Evolutionary conservation across 2,113 vertebrate genomes (phyloP).

Genomic region (Ranitomeya variabilis): DNA sequence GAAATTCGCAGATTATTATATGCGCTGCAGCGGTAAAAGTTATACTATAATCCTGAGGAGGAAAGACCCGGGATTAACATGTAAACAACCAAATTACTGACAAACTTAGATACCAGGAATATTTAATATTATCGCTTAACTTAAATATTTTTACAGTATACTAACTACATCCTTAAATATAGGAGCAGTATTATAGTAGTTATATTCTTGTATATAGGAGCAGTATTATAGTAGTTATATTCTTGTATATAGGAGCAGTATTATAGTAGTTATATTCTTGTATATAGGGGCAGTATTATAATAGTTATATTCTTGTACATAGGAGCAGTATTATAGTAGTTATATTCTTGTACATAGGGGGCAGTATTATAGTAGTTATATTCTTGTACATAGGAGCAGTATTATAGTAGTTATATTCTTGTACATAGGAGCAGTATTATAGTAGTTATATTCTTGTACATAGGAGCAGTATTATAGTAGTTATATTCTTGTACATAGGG

Average conservation of each 20-base stretch:
- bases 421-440: too few species aligned
- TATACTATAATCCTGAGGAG: not conserved
- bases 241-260: not conserved
- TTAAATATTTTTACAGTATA: not conserved
- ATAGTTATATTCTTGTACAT: too few species aligned
- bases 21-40: not conserved
- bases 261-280: not conserved
- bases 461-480: too few species aligned
- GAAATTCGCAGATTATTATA: not conserved
- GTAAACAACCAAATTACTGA: not conserved
- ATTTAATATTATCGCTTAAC: not conserved
- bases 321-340: too few species aligned
- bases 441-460: too few species aligned
- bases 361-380: too few species aligned
- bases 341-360: too few species aligned
- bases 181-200: not conserved
- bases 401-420: too few species aligned
- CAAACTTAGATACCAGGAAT: not conserved
- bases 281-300: too few species aligned
- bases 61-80: not conserved
- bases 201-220: not conserved
- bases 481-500: too few species aligned
- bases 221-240: not conserved
- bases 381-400: too few species aligned
- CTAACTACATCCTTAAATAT: not conserved